Conservation (phyloP, 2,797 vertebrate genomes). For the Australoheros facetus region DNA sequence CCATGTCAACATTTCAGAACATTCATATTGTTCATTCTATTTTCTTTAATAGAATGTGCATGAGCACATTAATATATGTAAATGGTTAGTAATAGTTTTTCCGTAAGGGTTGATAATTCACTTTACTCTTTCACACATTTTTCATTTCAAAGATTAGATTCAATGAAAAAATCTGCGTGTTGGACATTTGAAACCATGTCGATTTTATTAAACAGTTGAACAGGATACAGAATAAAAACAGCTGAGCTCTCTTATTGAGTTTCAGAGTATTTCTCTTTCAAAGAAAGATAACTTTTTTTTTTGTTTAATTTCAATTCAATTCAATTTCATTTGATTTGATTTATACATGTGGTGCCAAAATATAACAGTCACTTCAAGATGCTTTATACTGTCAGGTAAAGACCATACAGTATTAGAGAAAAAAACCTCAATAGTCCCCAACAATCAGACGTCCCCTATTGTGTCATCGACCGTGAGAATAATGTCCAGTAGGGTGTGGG, state of each 20-base stretch:
- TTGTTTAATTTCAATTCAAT: background rate
- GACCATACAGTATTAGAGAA: background rate
- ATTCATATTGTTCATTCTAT: background rate
- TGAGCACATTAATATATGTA: background rate
- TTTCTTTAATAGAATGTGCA: background rate
- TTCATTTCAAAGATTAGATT: constrained; percentile 10
- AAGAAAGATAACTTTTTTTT: background rate
- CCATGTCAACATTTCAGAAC: background rate
- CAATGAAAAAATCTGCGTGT: background rate
- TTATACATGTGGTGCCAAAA: background rate
- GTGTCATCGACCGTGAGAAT: too few species aligned
- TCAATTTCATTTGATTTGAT: background rate
- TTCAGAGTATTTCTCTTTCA: background rate
- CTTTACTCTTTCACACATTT: constrained; percentile 1
- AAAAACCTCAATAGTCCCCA: background rate
- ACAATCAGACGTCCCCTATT: background rate
- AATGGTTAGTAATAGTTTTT: constrained; percentile 11
- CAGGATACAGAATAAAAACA: constrained; percentile 2
- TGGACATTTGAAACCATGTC: constrained; percentile 1
- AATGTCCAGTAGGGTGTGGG: too few species aligned
- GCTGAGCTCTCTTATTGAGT: background rate
- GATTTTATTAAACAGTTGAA: constrained; percentile 17
- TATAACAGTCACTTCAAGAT: background rate
- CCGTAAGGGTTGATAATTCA: background rate
- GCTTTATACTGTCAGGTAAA: background rate